Evolutionary conservation across 2,113 vertebrate species (phyloP).

Genomic region (Gopherus flavomarginatus): DNA sequence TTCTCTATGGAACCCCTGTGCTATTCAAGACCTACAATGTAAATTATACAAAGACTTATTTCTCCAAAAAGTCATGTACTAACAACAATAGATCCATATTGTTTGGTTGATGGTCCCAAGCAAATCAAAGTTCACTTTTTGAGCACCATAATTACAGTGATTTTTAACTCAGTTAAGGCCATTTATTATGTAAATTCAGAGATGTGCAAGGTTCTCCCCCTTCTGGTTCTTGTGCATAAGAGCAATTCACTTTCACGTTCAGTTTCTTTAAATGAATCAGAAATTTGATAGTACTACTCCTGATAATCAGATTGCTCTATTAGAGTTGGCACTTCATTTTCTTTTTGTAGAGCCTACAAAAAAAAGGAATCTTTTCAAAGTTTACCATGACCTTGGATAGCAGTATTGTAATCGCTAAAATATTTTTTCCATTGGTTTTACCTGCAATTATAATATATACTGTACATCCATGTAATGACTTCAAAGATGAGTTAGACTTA

Average conservation of each 20-base stretch:
- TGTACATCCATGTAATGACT: background rate
- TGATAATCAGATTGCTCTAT: background rate
- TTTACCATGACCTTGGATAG: rapidly evolving
- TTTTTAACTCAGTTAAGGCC: background rate
- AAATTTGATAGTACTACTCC: background rate
- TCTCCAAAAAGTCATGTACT: background rate
- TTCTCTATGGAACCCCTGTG: background rate
- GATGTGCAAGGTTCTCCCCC: background rate
- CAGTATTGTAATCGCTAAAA: background rate
- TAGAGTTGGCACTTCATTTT: background rate
- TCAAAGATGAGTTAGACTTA: background rate
- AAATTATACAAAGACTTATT: background rate
- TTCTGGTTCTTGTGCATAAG: background rate
- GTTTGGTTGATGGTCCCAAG: background rate
- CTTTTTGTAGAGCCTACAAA: background rate
- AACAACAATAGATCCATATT: background rate
- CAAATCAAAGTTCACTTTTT: background rate
- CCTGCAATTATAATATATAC: background rate
- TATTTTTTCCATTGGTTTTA: background rate
- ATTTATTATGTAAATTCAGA: background rate
- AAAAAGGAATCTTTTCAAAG: rapidly evolving
- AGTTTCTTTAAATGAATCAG: background rate
- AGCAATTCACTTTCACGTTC: background rate
- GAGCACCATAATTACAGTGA: background rate
- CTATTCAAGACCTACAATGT: background rate